phyloP scores from a whole-genome alignment of 1,140 invertebrate species.

The Dendroctonus valens region DNA sequence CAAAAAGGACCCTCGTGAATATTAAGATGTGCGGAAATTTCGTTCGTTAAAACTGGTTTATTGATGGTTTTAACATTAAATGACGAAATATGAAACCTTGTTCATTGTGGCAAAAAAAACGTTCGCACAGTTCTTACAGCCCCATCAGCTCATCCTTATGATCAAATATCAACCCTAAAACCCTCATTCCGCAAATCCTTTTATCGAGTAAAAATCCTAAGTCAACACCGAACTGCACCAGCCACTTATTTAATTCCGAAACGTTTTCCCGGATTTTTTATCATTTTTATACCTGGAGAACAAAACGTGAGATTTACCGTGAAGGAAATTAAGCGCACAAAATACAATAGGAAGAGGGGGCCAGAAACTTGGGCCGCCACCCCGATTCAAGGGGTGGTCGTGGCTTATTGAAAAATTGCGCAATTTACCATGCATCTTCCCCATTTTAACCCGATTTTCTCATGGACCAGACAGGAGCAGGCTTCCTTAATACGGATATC shows the following conservation, averaged over 20 bases:
- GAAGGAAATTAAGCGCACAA: slow-evolving; percentile 31
- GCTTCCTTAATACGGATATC: slow-evolving; percentile 39
- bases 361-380: not conserved
- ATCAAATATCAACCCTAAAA: slow-evolving; percentile 22
- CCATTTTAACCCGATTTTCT: slow-evolving; percentile 36
- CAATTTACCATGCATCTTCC: slow-evolving; percentile 37
- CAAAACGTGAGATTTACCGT: slow-evolving; percentile 21
- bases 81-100: too few species aligned
- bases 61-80: too few species aligned
- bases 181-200: slow-evolving; percentile 24
- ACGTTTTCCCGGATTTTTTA: slow-evolving; percentile 16
- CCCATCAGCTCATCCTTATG: slow-evolving; percentile 7
- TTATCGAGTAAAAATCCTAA: slow-evolving; percentile 30
- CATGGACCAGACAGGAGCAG: slow-evolving; percentile 34
- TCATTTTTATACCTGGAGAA: slow-evolving; percentile 21
- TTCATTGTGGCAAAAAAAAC: not conserved
- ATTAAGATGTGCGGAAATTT: too few species aligned
- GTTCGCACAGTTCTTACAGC: slow-evolving; percentile 22
- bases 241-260: slow-evolving; percentile 21
- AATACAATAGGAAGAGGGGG: slow-evolving; percentile 19
- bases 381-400: not conserved
- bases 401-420: slow-evolving; percentile 36
- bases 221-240: slow-evolving; percentile 25
- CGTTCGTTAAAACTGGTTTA: too few species aligned
- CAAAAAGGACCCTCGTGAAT: too few species aligned